Conservation (phyloP, 2,888 invertebrate species). For the Volucella inflata region DNA sequence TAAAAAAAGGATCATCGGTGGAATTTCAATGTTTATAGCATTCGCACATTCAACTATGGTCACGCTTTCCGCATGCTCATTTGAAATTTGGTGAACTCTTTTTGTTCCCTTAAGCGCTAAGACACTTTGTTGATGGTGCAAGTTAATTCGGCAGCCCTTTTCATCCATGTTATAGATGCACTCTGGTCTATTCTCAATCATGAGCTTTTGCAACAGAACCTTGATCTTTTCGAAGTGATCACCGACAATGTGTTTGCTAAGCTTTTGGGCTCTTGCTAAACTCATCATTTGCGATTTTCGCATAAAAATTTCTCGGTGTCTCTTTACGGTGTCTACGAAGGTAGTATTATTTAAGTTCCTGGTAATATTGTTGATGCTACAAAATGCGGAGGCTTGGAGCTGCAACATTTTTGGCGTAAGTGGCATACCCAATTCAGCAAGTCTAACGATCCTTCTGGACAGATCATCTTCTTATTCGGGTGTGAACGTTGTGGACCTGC, state of each 20-base stretch:
- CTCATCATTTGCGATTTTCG: constrained; percentile 45
- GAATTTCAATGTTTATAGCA: constrained; percentile 33
- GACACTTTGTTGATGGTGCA: constrained; percentile 48
- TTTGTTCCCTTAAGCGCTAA: constrained; percentile 31
- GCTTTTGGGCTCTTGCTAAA: constrained; percentile 21
- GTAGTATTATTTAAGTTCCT: constrained; percentile 17
- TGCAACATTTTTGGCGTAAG: constrained; percentile 30
- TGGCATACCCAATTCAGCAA: constrained; percentile 14
- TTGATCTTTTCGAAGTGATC: constrained; percentile 14
- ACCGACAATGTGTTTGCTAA: constrained; percentile 21
- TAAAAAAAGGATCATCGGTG: constrained; percentile 42
- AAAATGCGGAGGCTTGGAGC: constrained; percentile 20
- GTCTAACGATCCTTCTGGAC: constrained; percentile 27
- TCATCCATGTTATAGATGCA: constrained; percentile 50
- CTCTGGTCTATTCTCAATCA: constrained; percentile 16
- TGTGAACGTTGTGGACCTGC: constrained; percentile 28
- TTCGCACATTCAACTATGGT: constrained; percentile 43
- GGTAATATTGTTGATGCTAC: constrained; percentile 17
- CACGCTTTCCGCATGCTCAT: constrained; percentile 51
- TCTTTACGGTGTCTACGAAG: constrained; percentile 31
- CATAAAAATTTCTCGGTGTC: constrained; percentile 40
- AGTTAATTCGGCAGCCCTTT: constrained; percentile 40
- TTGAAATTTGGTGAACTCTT: constrained; percentile 30
- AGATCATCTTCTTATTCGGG: constrained; percentile 30
- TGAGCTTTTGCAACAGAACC: constrained; percentile 5